A percentile compares a stretch with the other conserved stretches of the same genome.
Evolutionary conservation across 2,888 invertebrate species (phyloP).

Genomic region (Julus scanicus): DNA sequence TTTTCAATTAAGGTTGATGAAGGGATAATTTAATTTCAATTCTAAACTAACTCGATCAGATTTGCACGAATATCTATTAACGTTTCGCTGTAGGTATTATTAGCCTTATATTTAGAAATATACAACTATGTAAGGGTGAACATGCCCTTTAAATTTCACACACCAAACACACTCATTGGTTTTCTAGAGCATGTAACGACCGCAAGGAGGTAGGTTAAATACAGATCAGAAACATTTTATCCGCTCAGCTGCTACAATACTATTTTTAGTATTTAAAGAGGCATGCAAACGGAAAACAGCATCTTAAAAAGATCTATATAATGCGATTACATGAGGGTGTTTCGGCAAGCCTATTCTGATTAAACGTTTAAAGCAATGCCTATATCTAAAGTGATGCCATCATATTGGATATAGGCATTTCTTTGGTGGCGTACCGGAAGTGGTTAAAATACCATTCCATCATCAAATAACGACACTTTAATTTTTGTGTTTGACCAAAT

Average conservation of each 20-base stretch:
- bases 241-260: slow-evolving; percentile 29
- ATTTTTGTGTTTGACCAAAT: no score
- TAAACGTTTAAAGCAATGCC: not conserved
- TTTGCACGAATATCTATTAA: not conserved
- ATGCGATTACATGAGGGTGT: slow-evolving; percentile 19
- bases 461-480: no score
- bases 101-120: no score
- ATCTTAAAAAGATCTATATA: not conserved
- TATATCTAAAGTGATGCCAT: no score
- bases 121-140: no score
- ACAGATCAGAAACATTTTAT: slow-evolving; percentile 45
- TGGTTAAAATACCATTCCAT: no score
- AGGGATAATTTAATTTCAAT: not conserved
- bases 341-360: slow-evolving; percentile 37
- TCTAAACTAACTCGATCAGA: not conserved
- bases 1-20: not conserved
- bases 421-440: no score
- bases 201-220: not conserved
- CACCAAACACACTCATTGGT: not conserved
- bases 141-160: slow-evolving; percentile 21
- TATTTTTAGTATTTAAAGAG: slow-evolving; percentile 24
- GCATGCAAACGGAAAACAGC: not conserved
- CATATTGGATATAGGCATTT: no score
- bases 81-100: no score
- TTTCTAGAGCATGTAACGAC: not conserved